Base-by-base conservation (phyloP, 2,113 vertebrate species). In the Alligator mississippiensis region DNA sequence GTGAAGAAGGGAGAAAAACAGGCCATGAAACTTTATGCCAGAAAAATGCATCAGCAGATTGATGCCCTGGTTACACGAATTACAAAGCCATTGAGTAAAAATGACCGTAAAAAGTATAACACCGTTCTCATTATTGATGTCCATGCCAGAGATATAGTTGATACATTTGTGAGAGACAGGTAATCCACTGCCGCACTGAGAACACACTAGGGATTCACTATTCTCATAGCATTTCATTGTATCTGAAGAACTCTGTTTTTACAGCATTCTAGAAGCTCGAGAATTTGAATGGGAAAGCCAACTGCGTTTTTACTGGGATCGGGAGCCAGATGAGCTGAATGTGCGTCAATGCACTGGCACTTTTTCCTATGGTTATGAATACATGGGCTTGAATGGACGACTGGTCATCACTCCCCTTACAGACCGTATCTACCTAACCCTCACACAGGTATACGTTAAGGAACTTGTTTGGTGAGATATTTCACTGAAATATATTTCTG, bases 201-300 rank as follows among this genome's bases (percentile, higher is more conserved):
- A n/a, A 11, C 17, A 28, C 7, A 10, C 12, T 6, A 15, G 38
- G 47, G 11, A 0, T 6, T 1, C 27, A 14, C 1, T 11, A 2
- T 18, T 0, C 4, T 57, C 34, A 28, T 28, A 3, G 10, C 8
- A 27, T 38, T 16, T 19, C 7, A 19, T 58, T 77, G 88, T 11
- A 78, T 1, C 1, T 1, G 79, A n/a, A n/a, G 6, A 2, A 6
- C 0, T 57, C 19, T 92, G 2, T 28, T 55, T 18, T 1, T 54
- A 55, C 90, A 99, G 99, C 95, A 98, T 99, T 15, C 98, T 99
- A 64, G 98, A 99, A 34, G 98, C 98, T 24, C 97, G 97, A 66
- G 99, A 99, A 92, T 99, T 99, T 84, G 98, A 99, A 85, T 99
- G 99, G 99, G 99, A 99, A 90, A 99, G 99, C 90, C 99, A 99